Evolutionary conservation across 2,888 invertebrate species (phyloP).

Genomic region (Lasioglossum vierecki): DNA sequence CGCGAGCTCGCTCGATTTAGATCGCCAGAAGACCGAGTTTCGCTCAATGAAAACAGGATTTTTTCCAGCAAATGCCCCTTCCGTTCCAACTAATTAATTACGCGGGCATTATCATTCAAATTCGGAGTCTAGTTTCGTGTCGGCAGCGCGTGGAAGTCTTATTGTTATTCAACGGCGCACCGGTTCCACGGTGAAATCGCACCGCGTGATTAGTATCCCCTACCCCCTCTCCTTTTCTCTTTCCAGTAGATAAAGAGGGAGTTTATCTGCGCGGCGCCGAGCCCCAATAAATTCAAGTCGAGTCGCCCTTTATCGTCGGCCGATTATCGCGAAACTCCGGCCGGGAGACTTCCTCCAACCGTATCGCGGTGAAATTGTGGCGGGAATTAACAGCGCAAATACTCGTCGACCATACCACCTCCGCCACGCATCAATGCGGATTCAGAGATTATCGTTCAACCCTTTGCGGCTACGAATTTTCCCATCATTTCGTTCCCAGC

Average conservation of each 20-base stretch:
- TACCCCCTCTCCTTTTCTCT: slow-evolving; percentile 10
- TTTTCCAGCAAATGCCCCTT: background rate
- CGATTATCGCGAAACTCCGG: slow-evolving; percentile 61
- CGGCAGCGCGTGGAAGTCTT: background rate
- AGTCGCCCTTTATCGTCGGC: slow-evolving; percentile 59
- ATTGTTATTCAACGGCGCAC: slow-evolving; percentile 18
- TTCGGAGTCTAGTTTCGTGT: too few species aligned
- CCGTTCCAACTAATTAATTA: slow-evolving; percentile 5
- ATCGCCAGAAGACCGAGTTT: background rate
- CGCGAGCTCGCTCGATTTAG: background rate
- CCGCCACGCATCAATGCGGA: background rate
- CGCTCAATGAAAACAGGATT: background rate
- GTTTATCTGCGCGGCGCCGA: slow-evolving; percentile 48
- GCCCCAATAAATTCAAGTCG: slow-evolving; percentile 60
- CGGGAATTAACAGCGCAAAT: slow-evolving; percentile 57
- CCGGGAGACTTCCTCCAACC: slow-evolving; percentile 43
- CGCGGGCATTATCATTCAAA: slow-evolving; percentile 10
- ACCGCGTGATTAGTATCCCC: slow-evolving; percentile 47
- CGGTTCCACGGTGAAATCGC: slow-evolving; percentile 21
- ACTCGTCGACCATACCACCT: slow-evolving; percentile 14
- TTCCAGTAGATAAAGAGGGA: slow-evolving; percentile 34
- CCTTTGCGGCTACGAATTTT: background rate
- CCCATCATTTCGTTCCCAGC: background rate
- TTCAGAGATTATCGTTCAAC: background rate
- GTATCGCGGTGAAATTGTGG: slow-evolving; percentile 29